These are phyloP conservation scores for Rattus rattus DNA, from an alignment of 2,113 vertebrate species.

Conservation along the genomic window DNA sequence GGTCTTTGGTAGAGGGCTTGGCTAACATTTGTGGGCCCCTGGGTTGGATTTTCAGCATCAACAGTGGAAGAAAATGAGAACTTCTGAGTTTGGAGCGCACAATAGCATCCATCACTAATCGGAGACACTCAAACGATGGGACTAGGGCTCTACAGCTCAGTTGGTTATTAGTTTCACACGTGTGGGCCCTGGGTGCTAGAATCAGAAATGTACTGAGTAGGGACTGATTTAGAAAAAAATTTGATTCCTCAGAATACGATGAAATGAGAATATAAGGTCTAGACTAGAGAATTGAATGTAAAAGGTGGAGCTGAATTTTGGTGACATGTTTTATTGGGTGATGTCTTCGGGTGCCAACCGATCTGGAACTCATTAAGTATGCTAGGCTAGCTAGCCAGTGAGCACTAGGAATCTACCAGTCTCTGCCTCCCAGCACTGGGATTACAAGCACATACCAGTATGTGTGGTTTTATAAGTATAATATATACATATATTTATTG, in stretches of 20 bases:
- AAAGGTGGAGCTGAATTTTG: background rate
- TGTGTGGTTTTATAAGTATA: too few species aligned
- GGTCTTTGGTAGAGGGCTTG: background rate
- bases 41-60: background rate
- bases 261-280: background rate
- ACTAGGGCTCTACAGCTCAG: background rate
- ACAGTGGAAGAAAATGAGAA: background rate
- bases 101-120: background rate
- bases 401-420: background rate
- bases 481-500: background rate
- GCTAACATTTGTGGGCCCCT: too few species aligned
- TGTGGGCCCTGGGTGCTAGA: background rate
- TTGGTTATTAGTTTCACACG: background rate
- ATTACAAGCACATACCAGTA: too few species aligned
- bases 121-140: background rate
- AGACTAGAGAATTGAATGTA: background rate
- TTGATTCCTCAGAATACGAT: background rate
- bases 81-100: background rate
- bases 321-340: background rate
- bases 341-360: background rate
- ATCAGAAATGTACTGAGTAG: background rate
- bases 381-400: background rate
- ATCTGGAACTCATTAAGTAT: background rate
- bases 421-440: background rate
- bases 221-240: background rate